Conservation (phyloP, 2,797 vertebrate species). For the Anas bernieri region DNA sequence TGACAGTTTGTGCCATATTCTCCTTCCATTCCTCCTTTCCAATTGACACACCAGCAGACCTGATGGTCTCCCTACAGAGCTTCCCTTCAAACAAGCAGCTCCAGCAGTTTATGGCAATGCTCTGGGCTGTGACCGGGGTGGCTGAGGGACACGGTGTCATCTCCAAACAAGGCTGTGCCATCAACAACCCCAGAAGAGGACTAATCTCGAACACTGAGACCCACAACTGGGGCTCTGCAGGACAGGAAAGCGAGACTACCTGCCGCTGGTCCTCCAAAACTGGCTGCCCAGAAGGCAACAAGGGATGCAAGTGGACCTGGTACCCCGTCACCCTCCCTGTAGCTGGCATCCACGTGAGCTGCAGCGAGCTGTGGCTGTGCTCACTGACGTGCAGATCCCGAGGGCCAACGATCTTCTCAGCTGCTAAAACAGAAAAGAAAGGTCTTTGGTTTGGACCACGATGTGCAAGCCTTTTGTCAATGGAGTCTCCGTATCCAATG, state of each 20-base stretch:
- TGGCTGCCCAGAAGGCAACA: conserved; percentile 69
- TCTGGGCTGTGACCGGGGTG: background rate
- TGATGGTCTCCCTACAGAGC: background rate
- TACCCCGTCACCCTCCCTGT: conserved; percentile 86
- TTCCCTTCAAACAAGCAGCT: background rate
- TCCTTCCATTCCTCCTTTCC: background rate
- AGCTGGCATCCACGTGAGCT: conserved; percentile 86
- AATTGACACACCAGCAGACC: background rate
- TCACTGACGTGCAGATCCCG: conserved; percentile 84
- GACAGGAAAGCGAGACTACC: conserved; percentile 53
- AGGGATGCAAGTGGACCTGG: conserved; percentile 77
- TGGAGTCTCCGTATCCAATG: rapidly evolving
- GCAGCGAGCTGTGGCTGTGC: conserved; percentile 82
- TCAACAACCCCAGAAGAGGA: background rate
- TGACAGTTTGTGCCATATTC: background rate
- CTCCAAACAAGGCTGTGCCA: background rate
- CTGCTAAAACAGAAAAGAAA: conserved; percentile 55
- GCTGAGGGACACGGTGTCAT: background rate
- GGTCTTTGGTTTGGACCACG: background rate
- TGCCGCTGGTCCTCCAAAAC: conserved; percentile 73
- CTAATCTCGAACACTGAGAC: rapidly evolving
- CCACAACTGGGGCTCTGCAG: background rate
- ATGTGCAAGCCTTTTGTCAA: background rate
- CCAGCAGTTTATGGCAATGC: background rate
- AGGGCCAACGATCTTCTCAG: conserved; percentile 80